Conservation (phyloP, 2,888 invertebrate species). For the Capitulum mitella region DNA sequence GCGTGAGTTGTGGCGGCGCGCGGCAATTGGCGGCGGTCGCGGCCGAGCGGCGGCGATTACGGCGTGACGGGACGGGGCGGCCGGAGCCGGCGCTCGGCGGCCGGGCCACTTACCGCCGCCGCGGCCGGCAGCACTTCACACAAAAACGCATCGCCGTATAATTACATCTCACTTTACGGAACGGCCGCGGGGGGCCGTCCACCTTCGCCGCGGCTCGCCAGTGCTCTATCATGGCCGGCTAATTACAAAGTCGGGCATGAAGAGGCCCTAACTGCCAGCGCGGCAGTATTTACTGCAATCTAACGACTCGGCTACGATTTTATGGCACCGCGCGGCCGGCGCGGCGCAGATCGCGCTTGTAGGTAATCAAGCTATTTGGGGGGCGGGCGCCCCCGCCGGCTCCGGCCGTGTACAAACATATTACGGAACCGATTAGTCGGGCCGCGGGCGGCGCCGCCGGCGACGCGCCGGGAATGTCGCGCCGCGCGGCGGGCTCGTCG, state of each 20-base stretch:
- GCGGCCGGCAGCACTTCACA: background rate
- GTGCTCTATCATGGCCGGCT: background rate
- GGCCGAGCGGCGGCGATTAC: background rate
- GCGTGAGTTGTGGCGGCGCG: constrained; percentile 7
- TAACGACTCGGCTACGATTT: background rate
- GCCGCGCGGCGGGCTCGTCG: too few species aligned
- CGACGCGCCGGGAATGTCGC: too few species aligned
- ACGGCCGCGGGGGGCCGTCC: background rate
- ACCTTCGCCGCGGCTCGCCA: background rate
- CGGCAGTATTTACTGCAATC: constrained; percentile 1
- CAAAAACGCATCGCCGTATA: constrained; percentile 16
- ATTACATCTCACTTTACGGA: constrained; percentile 24
- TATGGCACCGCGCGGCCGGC: background rate
- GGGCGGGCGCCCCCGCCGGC: background rate
- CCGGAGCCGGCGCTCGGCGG: background rate
- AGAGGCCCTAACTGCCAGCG: constrained; percentile 15
- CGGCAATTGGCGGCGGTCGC: background rate
- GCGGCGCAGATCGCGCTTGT: background rate
- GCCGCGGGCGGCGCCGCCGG: background rate
- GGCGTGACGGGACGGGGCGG: background rate
- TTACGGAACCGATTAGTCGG: background rate
- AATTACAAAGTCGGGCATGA: background rate
- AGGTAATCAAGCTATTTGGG: constrained; percentile 16
- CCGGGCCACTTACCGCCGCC: background rate
- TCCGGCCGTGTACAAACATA: background rate